Conservation (phyloP, 2,797 vertebrate species). For the Coreius guichenoti region DNA sequence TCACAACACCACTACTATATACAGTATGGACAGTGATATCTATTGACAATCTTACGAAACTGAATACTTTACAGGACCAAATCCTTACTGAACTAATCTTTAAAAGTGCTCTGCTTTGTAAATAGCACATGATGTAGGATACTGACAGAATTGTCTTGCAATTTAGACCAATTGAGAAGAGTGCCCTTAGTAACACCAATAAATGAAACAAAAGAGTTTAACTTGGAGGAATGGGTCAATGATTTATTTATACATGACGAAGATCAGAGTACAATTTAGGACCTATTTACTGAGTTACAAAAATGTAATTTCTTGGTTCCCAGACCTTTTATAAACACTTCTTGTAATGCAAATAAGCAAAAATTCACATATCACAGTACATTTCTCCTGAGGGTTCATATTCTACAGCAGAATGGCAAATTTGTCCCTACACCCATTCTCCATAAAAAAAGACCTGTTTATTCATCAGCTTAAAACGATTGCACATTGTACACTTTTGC, state of each 20-base stretch:
- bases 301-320: too few species aligned
- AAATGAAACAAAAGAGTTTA: background rate
- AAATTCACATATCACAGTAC: too few species aligned
- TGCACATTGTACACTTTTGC: background rate
- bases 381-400: too few species aligned
- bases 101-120: background rate
- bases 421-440: background rate
- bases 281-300: too few species aligned
- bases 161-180: background rate
- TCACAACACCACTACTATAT: background rate
- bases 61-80: background rate
- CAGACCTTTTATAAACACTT: background rate
- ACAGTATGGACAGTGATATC: background rate
- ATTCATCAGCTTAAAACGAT: background rate
- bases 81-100: background rate
- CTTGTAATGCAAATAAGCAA: background rate
- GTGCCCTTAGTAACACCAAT: background rate
- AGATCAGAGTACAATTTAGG: too few species aligned
- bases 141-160: background rate
- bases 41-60: too few species aligned
- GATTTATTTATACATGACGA: too few species aligned
- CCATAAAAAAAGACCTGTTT: background rate
- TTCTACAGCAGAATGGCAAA: too few species aligned
- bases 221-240: too few species aligned
- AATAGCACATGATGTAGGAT: background rate